phyloP scores from a whole-genome alignment of 2,797 vertebrate species.

The Triplophysa bombifrons region DNA sequence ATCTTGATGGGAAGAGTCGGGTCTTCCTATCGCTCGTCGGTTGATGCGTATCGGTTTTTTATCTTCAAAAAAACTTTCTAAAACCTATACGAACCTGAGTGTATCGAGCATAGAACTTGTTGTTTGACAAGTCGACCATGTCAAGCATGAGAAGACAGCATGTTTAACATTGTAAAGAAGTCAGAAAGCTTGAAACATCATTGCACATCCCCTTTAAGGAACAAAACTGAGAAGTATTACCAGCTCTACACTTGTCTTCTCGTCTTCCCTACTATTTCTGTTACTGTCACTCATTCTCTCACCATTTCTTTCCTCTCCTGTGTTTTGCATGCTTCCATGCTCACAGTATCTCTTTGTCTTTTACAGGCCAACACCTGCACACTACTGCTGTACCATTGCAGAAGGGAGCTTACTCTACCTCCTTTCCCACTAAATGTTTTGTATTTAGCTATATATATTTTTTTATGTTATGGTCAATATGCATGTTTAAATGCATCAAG shows the following conservation, averaged over 20 bases:
- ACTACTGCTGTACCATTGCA: background rate
- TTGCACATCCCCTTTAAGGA: background rate
- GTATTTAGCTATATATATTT: no score
- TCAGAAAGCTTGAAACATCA: no score
- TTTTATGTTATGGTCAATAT: background rate
- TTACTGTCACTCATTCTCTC: background rate
- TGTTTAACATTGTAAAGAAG: no score
- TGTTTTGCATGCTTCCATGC: slow-evolving; percentile 12
- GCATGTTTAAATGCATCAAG: background rate
- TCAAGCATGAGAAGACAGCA: no score
- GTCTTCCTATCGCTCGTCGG: no score
- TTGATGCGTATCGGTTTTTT: no score
- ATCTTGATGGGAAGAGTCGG: no score
- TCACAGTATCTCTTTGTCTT: slow-evolving; percentile 1
- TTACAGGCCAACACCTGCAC: background rate
- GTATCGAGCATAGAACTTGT: no score
- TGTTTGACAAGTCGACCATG: no score
- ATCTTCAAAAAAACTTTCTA: no score
- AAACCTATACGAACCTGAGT: no score
- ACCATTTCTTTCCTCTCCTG: background rate
- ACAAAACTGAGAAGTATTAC: slow-evolving; percentile 38
- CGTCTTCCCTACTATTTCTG: background rate
- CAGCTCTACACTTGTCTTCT: slow-evolving; percentile 27
- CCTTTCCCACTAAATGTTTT: background rate
- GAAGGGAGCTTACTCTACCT: background rate